Base-by-base conservation (phyloP, 2,113 vertebrate species). In the Podocnemis expansa region DNA sequence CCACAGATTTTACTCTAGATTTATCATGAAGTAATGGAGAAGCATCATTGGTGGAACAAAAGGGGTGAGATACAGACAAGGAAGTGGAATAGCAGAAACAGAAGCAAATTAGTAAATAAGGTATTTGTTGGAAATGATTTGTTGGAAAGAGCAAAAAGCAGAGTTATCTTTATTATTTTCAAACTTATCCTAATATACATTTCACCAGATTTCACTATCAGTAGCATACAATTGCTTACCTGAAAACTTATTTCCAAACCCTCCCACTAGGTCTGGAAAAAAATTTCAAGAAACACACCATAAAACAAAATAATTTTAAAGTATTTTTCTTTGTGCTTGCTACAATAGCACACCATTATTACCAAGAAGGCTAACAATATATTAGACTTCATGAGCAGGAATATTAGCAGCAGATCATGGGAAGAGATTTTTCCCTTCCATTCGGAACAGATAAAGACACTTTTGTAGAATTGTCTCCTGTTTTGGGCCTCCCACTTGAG, bases 1-100 rank as follows among this genome's bases (percentile, higher is more conserved):
- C 63, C 85, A 88, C 94, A 88, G 92, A 97, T 85, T 90, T 38
- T 38, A 92, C 92, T 87, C 90, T 97, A 87, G 91, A 58, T 91
- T 90, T 80, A 55, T 83, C 80, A 87, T 4, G 43, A 58, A 51
- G 85, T 49, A 85, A 84, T 78, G 88, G 54, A 93, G 90, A 95
- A 95, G 67, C 58, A 81, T 87, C 75, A 81, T 38, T 83, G 56
- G 67, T 87, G 91, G 89, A 86, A 91, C 67, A 87, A 92, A 94
- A 84, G 52, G 43, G 92, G 45, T 87, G 49, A 93, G 25, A 87
- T 38, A 82, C 3, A 89, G 78, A 70, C n/a, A n/a, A 75, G 45
- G 2, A 29, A 81, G 54, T 6, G 73, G 45, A 79, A 93, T 67
- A 88, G 84, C 84, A 80, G 19, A 96, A 89, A 89, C 45, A 87